Base-by-base conservation (phyloP, 64 coral and sea anemone species). In the Catalaphyllia jardinei region DNA sequence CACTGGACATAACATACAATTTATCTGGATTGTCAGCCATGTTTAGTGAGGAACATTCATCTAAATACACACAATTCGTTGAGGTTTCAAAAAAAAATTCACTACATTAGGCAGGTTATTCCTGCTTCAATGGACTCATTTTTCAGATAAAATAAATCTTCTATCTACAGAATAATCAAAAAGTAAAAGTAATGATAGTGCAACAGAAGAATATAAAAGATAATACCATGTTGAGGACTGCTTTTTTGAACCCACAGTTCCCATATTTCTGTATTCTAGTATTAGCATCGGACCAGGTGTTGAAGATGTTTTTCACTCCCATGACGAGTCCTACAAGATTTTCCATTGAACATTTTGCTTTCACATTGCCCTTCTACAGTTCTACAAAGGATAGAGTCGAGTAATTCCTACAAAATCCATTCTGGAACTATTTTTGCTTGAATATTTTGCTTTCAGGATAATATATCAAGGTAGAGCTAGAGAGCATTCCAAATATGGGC, bases 281-380 rank as follows among this genome's bases (percentile, higher is more conserved):
- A 93, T 84, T 93, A 89, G 62, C 92, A 93, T 89, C 75, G 74
- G 82, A 60, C 92, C 92, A 93, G 92, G 60, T 93, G 92, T 71
- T 71, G 31, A 31, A 31, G 13, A 59, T 72, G 22, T 76, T 84
- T 69, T 93, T 89, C 87, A 62, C 19, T 46, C 59, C 75, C 79
- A 89, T 82, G 63, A 64, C 75, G n/a, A 30, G 38, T 93, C 77
- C 42, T 57, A 67, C 71, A 76, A 62, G 69, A 75, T 77, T 82
- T 93, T 55, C 77, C 87, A 85, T 84, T 49, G 65, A 69, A 77
- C 92, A 93, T 93, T 31, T 93, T 93, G 78, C 38, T 38, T 77
- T 74, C 71, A 81, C 14, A 71, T 19, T 71, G 42, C 64, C 82
- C 60, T 50, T 55, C 60, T 64, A 83, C 25, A 72, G 31, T 85